phyloP scores from a whole-genome alignment of 2,797 vertebrate species.

The Uromys caudimaculatus region DNA sequence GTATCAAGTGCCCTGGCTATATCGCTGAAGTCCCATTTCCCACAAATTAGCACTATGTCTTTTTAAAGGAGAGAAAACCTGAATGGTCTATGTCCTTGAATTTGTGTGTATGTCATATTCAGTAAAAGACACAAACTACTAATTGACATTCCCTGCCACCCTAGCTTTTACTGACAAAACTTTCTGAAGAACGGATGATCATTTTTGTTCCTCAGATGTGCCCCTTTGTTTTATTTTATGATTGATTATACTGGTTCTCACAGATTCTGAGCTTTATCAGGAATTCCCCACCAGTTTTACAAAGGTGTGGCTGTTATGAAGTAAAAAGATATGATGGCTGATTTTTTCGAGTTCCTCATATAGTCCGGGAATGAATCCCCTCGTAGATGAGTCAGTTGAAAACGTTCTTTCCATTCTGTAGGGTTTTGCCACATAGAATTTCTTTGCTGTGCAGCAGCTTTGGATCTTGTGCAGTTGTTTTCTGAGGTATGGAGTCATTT shows the following conservation, averaged over 20 bases:
- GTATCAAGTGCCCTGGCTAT: neutral
- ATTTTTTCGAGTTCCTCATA: neutral
- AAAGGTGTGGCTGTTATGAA: neutral
- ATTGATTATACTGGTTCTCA: neutral
- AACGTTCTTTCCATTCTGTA: neutral
- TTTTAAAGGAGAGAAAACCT: neutral
- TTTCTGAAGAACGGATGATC: neutral
- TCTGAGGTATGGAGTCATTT: neutral
- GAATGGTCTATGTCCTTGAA: neutral
- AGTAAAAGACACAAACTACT: neutral
- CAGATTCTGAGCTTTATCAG: neutral
- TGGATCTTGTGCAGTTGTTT: neutral
- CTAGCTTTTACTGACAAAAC: neutral
- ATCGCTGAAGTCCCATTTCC: slow-evolving; percentile 17
- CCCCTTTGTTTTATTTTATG: slow-evolving; percentile 48
- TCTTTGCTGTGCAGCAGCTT: neutral
- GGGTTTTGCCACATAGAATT: neutral
- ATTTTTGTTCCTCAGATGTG: neutral
- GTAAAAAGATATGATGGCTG: neutral
- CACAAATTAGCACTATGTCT: neutral
- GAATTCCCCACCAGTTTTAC: slow-evolving; percentile 7
- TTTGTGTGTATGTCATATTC: neutral
- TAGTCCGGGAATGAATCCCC: neutral
- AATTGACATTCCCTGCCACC: neutral
- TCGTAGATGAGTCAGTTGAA: neutral